These are phyloP conservation scores for Schizopygopsis pylzovi DNA, from an alignment of 2,797 vertebrate species.

Conservation along the genomic window DNA sequence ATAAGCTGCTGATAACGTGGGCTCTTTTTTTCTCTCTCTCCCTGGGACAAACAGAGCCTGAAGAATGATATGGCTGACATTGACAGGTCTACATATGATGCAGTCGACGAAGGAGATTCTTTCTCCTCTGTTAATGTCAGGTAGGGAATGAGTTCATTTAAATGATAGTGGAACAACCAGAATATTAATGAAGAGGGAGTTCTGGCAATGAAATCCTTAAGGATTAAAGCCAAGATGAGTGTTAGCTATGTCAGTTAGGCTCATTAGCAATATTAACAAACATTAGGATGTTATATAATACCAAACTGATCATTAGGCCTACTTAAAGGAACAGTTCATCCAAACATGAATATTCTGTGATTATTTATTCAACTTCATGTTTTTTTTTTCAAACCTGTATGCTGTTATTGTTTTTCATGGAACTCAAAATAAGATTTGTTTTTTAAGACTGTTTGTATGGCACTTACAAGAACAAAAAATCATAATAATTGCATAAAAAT, in stretches of 20 bases:
- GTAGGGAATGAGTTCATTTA: slow-evolving; percentile 25
- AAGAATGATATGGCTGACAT: slow-evolving; percentile 39
- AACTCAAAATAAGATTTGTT: neutral
- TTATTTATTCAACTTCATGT: neutral
- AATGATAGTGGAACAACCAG: slow-evolving; percentile 33
- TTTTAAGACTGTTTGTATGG: neutral
- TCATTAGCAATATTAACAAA: slow-evolving; percentile 11
- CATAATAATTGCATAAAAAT: neutral
- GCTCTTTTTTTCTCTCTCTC: slow-evolving; percentile 18
- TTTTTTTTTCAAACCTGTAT: neutral
- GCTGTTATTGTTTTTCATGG: neutral
- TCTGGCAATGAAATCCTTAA: neutral
- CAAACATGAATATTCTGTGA: neutral
- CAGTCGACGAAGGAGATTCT: neutral
- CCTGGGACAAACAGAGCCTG: slow-evolving; percentile 37
- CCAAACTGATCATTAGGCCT: neutral
- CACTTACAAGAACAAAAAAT: neutral
- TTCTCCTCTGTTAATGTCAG: slow-evolving; percentile 20
- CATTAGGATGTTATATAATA: neutral
- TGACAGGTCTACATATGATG: slow-evolving; percentile 26
- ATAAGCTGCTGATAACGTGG: slow-evolving; percentile 21
- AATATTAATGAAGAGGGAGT: slow-evolving; percentile 37
- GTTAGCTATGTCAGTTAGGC: neutral
- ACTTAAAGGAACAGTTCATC: neutral
- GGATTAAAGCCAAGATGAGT: slow-evolving; percentile 12